These are phyloP conservation scores for Nannoperca obscura DNA, from an alignment of 2,797 vertebrate species.

Conservation along the genomic window DNA sequence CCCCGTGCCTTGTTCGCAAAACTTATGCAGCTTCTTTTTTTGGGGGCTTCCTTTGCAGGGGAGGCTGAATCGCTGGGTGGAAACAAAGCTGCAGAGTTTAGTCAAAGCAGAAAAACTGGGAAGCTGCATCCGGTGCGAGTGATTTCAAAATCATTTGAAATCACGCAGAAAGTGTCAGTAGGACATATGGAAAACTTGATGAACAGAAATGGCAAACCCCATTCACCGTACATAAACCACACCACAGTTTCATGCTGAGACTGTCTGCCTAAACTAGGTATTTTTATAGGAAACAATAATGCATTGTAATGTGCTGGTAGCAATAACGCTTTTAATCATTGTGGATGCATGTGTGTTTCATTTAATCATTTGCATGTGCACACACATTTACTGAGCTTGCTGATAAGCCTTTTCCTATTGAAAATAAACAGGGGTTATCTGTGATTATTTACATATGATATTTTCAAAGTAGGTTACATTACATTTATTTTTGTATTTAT, in stretches of 20 bases:
- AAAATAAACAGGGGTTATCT: background rate
- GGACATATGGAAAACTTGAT: background rate
- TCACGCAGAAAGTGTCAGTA: background rate
- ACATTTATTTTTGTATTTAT: background rate
- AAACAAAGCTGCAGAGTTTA: slow-evolving; percentile 45
- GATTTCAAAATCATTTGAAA: slow-evolving; percentile 50
- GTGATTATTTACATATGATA: background rate
- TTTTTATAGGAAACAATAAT: background rate
- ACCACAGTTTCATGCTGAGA: background rate
- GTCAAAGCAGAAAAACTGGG: background rate
- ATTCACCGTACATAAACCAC: background rate
- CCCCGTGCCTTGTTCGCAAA: background rate
- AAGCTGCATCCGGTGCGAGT: background rate
- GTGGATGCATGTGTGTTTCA: background rate
- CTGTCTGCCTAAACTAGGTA: background rate
- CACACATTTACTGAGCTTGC: background rate
- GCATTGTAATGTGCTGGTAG: too few relatives aligned
- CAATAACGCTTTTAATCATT: background rate
- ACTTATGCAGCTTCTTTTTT: background rate
- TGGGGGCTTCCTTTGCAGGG: background rate
- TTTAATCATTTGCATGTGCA: background rate
- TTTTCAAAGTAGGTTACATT: background rate
- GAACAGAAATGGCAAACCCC: background rate
- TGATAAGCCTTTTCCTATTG: background rate
- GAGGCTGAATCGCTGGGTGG: slow-evolving; percentile 4